Percentiles rank a stretch among this genome's conserved stretches.
Conservation (phyloP, 2,888 invertebrate species). For the Tupiocoris notatus region DNA sequence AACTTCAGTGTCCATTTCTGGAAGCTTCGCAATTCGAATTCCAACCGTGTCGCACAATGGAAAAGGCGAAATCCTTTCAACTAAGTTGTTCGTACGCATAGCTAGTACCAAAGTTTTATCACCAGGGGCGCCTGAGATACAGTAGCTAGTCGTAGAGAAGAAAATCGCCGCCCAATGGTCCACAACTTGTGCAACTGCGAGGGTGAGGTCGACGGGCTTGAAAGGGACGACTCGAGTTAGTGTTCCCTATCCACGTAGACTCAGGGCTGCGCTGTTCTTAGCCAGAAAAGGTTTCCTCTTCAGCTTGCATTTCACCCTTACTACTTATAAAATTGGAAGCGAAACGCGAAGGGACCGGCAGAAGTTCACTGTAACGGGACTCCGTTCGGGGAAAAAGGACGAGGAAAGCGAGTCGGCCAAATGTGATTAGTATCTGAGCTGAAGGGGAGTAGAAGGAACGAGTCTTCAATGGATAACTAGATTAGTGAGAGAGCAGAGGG, state of each 20-base stretch:
- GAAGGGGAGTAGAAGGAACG: constrained; percentile 6
- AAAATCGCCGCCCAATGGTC: not conserved
- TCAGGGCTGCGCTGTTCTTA: not conserved
- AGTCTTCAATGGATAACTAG: constrained; percentile 15
- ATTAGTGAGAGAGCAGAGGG: not conserved
- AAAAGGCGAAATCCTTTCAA: not conserved
- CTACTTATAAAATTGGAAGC: constrained; percentile 15
- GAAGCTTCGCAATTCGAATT: too few species aligned
- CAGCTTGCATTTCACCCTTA: not conserved
- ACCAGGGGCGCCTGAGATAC: not conserved
- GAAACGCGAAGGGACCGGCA: not conserved
- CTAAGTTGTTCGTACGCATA: not conserved
- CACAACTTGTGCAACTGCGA: not conserved
- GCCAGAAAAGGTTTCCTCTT: not conserved
- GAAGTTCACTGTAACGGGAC: constrained; percentile 1
- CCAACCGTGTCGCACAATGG: too few species aligned
- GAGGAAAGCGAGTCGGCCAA: constrained; percentile 8
- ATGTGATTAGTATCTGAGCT: constrained; percentile 15
- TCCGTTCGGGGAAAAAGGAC: not conserved
- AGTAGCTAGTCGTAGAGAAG: not conserved
- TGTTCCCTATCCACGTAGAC: not conserved
- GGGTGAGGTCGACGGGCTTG: not conserved
- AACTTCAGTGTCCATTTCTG: too few species aligned
- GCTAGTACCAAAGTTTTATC: not conserved
- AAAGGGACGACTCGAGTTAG: not conserved